These are phyloP conservation scores for Drosophila cracens DNA, from an alignment of 2,888 invertebrate genomes.

Conservation along the genomic window DNA sequence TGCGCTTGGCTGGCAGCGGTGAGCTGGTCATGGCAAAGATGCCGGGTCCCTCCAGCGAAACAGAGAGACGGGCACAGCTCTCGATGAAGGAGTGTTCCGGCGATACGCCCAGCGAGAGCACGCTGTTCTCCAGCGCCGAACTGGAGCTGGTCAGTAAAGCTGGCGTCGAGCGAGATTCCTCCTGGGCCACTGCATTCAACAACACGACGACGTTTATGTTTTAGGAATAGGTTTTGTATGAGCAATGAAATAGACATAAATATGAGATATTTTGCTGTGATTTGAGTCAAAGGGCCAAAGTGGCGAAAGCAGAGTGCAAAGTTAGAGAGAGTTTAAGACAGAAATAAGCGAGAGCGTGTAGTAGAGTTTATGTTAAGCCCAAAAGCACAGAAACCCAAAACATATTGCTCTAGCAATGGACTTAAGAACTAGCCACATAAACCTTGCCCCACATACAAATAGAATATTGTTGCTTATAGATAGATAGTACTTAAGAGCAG, in stretches of 20 bases:
- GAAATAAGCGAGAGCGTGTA: constrained; percentile 6
- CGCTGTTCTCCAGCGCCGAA: constrained; percentile 86
- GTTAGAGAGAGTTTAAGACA: constrained; percentile 11
- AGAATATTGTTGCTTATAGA: constrained; percentile 25
- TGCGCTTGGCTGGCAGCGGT: constrained; percentile 85
- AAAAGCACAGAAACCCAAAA: constrained; percentile 36
- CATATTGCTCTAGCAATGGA: constrained; percentile 26
- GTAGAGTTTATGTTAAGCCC: constrained; percentile 28
- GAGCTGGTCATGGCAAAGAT: constrained; percentile 89
- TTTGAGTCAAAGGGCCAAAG: constrained; percentile 5
- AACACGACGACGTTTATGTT: constrained; percentile 14
- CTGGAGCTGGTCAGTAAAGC: constrained; percentile 91
- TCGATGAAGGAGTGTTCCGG: constrained; percentile 94
- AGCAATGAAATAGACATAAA: constrained; percentile 61
- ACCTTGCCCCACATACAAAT: constrained; percentile 45
- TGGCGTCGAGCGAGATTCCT: constrained; percentile 95
- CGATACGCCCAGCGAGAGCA: constrained; percentile 91
- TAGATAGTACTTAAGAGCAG: constrained; percentile 24
- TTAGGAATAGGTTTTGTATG: constrained; percentile 34
- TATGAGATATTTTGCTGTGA: constrained; percentile 34
- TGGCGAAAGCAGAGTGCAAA: constrained; percentile 28
- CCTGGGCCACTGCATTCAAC: constrained; percentile 89
- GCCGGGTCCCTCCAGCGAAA: constrained; percentile 93
- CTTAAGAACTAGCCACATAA: constrained; percentile 36
- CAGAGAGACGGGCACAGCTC: constrained; percentile 94